A percentile compares a stretch with the other conserved stretches of the same genome.
These are phyloP conservation scores for Hystrix cristata DNA, from an alignment of 2,113 vertebrate genomes.

Conservation along the genomic window DNA sequence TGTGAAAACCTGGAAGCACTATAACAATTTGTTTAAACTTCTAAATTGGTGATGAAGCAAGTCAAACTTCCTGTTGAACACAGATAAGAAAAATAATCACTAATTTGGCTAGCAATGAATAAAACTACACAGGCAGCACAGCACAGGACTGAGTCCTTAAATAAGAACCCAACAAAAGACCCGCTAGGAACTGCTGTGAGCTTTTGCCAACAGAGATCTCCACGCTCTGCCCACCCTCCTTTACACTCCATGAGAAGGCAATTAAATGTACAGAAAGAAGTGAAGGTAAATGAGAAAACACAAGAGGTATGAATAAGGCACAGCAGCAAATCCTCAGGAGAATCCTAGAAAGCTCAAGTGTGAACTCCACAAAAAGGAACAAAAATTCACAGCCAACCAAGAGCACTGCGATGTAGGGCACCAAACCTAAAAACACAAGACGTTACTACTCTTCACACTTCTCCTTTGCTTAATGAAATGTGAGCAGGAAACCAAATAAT, in stretches of 20 bases:
- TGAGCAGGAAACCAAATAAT: not conserved
- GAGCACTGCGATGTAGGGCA: not conserved
- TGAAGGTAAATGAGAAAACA: slow-evolving; percentile 29
- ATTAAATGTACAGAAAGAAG: slow-evolving; percentile 3
- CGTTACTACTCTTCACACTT: not conserved
- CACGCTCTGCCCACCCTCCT: not conserved
- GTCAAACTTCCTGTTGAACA: slow-evolving; percentile 72
- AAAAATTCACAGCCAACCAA: not conserved
- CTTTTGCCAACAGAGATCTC: slow-evolving; percentile 45
- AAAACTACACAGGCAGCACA: slow-evolving; percentile 1
- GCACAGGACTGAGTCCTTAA: not conserved
- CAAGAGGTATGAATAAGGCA: not conserved
- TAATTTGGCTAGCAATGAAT: slow-evolving; percentile 73
- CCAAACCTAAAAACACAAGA: not conserved
- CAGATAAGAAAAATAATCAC: slow-evolving; percentile 76
- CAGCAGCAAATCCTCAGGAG: not conserved
- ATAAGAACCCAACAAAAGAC: slow-evolving; percentile 9
- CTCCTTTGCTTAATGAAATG: slow-evolving; percentile 19
- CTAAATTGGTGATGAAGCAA: slow-evolving; percentile 64
- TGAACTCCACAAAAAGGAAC: not conserved
- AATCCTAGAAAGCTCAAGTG: not conserved
- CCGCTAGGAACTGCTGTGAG: not conserved
- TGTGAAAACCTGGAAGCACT: slow-evolving; percentile 67
- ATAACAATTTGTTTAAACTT: slow-evolving; percentile 67
- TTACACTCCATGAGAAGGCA: not conserved